Percentiles rank a stretch among this genome's conserved stretches.
Evolutionary conservation across 53 echinoderm and acorn worm genomes (phyloP).

Genomic region (Paelopatides confundens): DNA sequence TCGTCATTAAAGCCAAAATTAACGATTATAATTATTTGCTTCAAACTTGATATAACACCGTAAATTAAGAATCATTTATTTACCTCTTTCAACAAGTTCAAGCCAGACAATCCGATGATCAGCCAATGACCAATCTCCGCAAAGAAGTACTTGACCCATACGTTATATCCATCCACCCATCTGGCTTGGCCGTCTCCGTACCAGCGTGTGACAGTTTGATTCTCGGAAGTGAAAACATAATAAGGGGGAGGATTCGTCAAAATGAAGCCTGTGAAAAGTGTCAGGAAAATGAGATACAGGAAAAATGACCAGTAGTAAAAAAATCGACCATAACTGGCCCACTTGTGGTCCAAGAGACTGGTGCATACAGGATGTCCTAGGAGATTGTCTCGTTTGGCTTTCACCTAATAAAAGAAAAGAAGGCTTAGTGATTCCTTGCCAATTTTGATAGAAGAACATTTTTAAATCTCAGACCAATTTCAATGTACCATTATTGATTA

Average conservation of each 20-base stretch:
- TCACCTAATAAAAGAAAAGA: conserved; percentile 67
- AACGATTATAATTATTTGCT: too few species aligned
- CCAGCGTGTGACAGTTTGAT: conserved; percentile 62
- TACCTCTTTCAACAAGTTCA: conserved; percentile 91
- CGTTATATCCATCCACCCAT: conserved; percentile 63
- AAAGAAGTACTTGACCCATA: conserved; percentile 68
- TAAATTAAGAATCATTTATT: too few species aligned
- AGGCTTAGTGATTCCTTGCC: too few species aligned
- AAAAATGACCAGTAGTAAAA: conserved; percentile 92
- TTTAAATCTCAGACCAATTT: not conserved
- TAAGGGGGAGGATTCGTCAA: conserved; percentile 87
- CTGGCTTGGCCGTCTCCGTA: conserved; percentile 60
- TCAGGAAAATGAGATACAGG: conserved; percentile 79
- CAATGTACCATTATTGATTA: too few species aligned
- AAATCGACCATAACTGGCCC: conserved; percentile 88
- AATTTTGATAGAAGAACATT: too few species aligned
- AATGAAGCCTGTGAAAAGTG: conserved; percentile 91
- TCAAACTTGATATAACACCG: too few species aligned
- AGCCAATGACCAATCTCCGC: conserved; percentile 87
- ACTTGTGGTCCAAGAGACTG: conserved; percentile 88
- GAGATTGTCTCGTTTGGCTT: conserved; percentile 75
- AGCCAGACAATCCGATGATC: conserved; percentile 72
- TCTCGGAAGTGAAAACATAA: conserved; percentile 52
- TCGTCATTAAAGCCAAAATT: too few species aligned
- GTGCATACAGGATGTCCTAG: conserved; percentile 87